These are phyloP conservation scores for Electrona antarctica DNA, from an alignment of 2,113 vertebrate species.

Conservation along the genomic window DNA sequence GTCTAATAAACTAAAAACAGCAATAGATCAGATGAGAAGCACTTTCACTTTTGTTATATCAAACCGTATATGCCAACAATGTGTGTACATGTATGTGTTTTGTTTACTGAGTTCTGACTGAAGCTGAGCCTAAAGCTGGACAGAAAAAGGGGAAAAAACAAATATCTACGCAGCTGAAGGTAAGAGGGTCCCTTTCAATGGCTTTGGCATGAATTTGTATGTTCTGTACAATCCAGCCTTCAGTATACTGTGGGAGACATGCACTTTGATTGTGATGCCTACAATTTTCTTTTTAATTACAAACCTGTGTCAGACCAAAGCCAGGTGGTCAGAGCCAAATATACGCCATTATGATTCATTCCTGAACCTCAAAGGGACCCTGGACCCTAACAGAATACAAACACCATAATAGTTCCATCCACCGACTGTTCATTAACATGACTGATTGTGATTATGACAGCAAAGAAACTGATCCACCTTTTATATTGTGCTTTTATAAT, in stretches of 20 bases:
- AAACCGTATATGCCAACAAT: background rate
- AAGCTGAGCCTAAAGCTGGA: background rate
- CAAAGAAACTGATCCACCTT: constrained; percentile 1
- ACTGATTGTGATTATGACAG: constrained; percentile 13
- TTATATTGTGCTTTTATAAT: background rate
- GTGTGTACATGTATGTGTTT: background rate
- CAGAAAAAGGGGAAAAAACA: constrained; percentile 13
- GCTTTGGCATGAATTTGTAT: constrained; percentile 31
- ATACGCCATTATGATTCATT: constrained; percentile 32
- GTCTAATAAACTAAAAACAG: no score
- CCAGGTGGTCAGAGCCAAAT: constrained; percentile 41
- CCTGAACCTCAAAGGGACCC: constrained; percentile 37
- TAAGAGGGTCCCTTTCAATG: constrained; percentile 22
- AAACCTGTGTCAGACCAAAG: constrained; percentile 20
- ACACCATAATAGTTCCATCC: constrained; percentile 14
- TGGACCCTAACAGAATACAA: constrained; percentile 21
- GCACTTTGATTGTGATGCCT: constrained; percentile 47
- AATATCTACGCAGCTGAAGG: background rate
- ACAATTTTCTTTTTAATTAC: constrained; percentile 56
- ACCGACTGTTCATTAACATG: constrained; percentile 26
- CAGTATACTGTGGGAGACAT: constrained; percentile 21
- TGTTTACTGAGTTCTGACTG: background rate
- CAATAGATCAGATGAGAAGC: constrained; percentile 35
- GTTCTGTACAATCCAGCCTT: constrained; percentile 30
- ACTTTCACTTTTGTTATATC: constrained; percentile 20